Evolutionary conservation across 2,797 vertebrate species (phyloP).

Genomic region (Liparis tanakae): DNA sequence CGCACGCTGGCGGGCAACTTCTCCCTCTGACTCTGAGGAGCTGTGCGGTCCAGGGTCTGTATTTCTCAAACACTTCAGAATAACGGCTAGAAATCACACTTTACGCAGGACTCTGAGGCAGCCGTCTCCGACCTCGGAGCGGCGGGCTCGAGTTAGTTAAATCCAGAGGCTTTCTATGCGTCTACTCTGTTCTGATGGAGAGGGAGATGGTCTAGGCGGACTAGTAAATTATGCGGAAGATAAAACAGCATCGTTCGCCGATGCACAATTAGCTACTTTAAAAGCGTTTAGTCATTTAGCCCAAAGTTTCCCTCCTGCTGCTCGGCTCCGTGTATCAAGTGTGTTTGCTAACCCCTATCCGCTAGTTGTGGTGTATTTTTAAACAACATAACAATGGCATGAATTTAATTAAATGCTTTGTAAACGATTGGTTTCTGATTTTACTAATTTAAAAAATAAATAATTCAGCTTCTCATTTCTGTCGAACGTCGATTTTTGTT

Average conservation of each 20-base stretch:
- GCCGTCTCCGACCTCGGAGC: slow-evolving; percentile 14
- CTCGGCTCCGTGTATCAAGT: not conserved
- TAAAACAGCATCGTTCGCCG: not conserved
- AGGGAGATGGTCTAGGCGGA: not conserved
- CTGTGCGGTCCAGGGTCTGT: slow-evolving; percentile 32
- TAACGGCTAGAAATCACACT: slow-evolving; percentile 27
- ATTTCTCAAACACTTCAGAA: slow-evolving; percentile 55
- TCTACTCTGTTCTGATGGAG: not conserved
- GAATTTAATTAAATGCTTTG: not conserved
- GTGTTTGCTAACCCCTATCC: not conserved
- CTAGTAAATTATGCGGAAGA: not conserved
- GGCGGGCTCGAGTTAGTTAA: not conserved
- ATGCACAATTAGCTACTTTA: not conserved
- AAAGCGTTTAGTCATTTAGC: slow-evolving; percentile 3
- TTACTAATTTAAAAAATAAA: not conserved
- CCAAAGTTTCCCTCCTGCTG: not conserved
- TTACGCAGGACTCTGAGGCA: slow-evolving; percentile 4
- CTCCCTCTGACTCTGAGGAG: slow-evolving; percentile 14
- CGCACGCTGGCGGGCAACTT: slow-evolving; percentile 3
- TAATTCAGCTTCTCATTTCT: not conserved
- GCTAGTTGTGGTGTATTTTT: slow-evolving; percentile 1
- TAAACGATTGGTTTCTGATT: not conserved
- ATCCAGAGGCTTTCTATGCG: not conserved
- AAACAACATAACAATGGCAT: not conserved
- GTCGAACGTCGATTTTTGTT: not conserved